phyloP scores from a whole-genome alignment of 92 coral and sea anemone species.

The Paramuricea clavata region DNA sequence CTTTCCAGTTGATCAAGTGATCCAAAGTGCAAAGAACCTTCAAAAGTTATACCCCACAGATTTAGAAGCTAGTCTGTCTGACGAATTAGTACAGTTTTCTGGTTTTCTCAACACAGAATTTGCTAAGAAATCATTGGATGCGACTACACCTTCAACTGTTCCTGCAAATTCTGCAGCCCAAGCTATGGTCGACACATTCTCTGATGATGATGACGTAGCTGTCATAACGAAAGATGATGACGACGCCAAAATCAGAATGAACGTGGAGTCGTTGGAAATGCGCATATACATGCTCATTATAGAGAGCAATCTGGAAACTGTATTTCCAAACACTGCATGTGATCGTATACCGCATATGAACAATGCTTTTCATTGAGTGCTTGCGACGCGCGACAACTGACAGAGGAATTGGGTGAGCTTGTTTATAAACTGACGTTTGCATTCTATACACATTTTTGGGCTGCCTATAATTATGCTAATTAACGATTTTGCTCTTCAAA shows the following conservation, averaged over 20 bases:
- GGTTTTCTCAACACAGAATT: neutral
- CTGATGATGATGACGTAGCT: neutral
- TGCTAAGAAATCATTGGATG: neutral
- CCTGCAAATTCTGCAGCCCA: neutral
- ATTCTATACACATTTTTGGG: no score
- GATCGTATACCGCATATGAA: neutral
- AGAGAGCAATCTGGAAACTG: no score
- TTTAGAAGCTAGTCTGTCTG: no score
- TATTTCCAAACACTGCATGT: neutral
- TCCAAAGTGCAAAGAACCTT: neutral
- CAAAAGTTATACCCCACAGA: neutral
- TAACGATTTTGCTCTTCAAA: no score
- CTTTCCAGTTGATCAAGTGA: neutral
- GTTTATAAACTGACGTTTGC: no score
- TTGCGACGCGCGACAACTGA: no score
- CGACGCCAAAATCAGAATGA: neutral
- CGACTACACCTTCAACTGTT: neutral
- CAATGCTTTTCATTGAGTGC: no score
- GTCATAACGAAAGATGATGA: neutral
- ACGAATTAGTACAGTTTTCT: neutral
- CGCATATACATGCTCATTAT: neutral
- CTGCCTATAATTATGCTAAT: no score
- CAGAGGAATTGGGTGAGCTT: no score
- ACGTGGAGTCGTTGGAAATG: neutral
- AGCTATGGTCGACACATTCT: neutral